phyloP scores from a whole-genome alignment of 2,113 vertebrate genomes.

The Callithrix jacchus region DNA sequence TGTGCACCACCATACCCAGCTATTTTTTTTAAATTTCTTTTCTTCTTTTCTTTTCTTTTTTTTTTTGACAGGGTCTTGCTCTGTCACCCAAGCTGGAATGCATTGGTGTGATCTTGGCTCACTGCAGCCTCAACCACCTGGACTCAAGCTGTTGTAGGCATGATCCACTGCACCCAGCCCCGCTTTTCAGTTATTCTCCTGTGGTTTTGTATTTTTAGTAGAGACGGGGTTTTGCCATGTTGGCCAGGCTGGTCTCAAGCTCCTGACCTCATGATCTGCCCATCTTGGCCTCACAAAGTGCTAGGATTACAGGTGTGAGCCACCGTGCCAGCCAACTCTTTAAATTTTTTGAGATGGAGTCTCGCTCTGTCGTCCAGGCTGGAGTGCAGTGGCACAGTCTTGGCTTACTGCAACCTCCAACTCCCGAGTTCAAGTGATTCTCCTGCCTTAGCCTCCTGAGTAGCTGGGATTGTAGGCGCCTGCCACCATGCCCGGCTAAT shows the following conservation, averaged over 20 bases:
- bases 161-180: too few relatives aligned
- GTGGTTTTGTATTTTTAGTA: too few relatives aligned
- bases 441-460: not conserved
- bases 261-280: too few relatives aligned
- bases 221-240: too few relatives aligned
- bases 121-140: not conserved
- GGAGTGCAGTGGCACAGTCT: not conserved
- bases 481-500: rapidly evolving
- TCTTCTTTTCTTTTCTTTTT: not conserved
- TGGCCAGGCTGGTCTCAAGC: too few relatives aligned
- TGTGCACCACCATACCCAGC: not conserved
- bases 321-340: too few relatives aligned
- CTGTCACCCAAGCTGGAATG: not conserved
- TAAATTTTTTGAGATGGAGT: not conserved
- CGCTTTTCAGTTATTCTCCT: not conserved
- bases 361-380: not conserved
- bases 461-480: not conserved
- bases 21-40: not conserved
- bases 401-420: not conserved
- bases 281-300: too few relatives aligned
- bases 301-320: too few relatives aligned
- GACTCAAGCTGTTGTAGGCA: not conserved
- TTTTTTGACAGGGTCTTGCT: not conserved
- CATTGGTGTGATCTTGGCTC: not conserved
- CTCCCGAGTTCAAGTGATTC: not conserved